Percentiles rank a stretch among this genome's conserved stretches.
These are phyloP conservation scores for Guaruba guarouba DNA, from an alignment of 2,113 vertebrate species.

Conservation along the genomic window DNA sequence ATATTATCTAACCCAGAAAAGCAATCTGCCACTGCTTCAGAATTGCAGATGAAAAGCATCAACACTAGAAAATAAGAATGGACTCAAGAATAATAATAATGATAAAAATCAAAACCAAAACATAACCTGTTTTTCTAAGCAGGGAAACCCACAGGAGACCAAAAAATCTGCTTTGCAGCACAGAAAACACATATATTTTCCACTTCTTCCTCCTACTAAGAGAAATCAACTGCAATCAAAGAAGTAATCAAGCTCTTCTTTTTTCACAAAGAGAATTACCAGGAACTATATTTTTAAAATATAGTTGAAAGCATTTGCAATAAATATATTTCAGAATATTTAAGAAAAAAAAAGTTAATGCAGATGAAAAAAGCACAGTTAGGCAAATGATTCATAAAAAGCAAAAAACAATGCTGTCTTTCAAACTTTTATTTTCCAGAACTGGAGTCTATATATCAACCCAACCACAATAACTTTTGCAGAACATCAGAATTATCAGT, in stretches of 20 bases:
- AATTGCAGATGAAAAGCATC: conserved; percentile 13
- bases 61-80: not conserved
- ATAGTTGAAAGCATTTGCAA: not conserved
- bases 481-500: not conserved
- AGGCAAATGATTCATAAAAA: not conserved
- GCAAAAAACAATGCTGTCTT: not conserved
- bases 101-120: not conserved
- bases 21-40: not conserved
- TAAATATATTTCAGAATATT: not conserved
- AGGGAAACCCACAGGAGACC: not conserved
- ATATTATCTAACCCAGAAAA: conserved; percentile 8
- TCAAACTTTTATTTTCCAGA: conserved; percentile 12
- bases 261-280: not conserved
- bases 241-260: not conserved
- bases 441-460: not conserved
- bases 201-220: not conserved
- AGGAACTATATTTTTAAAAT: not conserved
- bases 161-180: not conserved
- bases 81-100: not conserved
- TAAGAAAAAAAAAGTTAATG: not conserved
- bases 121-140: not conserved
- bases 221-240: not conserved
- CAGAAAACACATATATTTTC: not conserved
- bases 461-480: conserved; percentile 13
- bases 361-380: not conserved